Evolutionary conservation across 2,113 vertebrate species (phyloP).

Genomic region (Laterallus jamaicensis): DNA sequence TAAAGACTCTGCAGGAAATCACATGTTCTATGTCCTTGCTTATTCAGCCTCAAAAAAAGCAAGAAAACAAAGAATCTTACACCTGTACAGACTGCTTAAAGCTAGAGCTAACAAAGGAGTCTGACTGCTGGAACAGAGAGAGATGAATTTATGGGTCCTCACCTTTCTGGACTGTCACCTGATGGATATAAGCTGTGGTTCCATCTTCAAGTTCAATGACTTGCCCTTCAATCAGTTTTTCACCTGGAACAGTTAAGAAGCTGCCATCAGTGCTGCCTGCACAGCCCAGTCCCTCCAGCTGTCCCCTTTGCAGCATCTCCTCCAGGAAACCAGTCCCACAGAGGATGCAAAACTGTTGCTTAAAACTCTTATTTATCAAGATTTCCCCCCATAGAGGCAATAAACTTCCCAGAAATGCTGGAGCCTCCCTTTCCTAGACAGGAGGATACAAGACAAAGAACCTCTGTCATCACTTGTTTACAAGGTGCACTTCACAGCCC

Average conservation of each 20-base stretch:
- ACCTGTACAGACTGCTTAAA: not conserved
- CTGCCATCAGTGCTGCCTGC: not conserved
- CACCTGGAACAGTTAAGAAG: slow-evolving; percentile 65
- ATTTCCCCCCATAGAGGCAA: not conserved
- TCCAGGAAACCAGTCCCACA: not conserved
- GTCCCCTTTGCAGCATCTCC: not conserved
- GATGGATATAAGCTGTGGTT: slow-evolving; percentile 82
- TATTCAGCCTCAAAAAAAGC: not conserved
- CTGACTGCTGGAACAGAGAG: not conserved
- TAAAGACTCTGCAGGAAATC: not conserved
- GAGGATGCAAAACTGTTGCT: not conserved
- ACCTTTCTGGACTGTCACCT: slow-evolving; percentile 83
- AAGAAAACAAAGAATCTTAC: not conserved
- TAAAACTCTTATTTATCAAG: not conserved
- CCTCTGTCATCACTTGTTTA: not conserved
- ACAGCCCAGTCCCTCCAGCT: not conserved
- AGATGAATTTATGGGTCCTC: not conserved
- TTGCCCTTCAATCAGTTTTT: slow-evolving; percentile 81
- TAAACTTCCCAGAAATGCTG: not conserved
- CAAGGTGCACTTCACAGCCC: not conserved
- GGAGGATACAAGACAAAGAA: not conserved
- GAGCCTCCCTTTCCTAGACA: not conserved
- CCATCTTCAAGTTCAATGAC: slow-evolving; percentile 83
- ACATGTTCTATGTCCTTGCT: not conserved
- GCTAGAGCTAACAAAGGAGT: not conserved